Evolutionary conservation across 2,888 invertebrate species (phyloP).

Genomic region (Chloroclystis v-ata): DNA sequence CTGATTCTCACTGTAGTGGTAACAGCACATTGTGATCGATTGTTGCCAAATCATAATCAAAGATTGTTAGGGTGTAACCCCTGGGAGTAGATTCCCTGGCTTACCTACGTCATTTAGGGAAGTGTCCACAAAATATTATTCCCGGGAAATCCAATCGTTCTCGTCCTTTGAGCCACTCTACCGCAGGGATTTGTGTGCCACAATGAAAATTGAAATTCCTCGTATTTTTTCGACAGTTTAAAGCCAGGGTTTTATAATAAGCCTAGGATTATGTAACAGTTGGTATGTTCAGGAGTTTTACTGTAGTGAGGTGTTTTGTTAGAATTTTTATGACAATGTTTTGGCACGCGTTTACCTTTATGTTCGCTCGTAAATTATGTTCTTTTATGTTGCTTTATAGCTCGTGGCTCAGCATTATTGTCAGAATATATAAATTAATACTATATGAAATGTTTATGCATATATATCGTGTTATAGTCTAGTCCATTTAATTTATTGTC

Average conservation of each 20-base stretch:
- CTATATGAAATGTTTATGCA: too few species aligned
- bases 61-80: too few species aligned
- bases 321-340: conserved; percentile 41
- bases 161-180: not conserved
- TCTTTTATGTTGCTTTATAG: conserved; percentile 40
- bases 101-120: too few species aligned
- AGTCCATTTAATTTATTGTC: too few species aligned
- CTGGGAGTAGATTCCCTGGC: too few species aligned
- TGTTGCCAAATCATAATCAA: too few species aligned
- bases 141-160: not conserved
- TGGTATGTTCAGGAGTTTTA: conserved; percentile 5
- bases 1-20: too few species aligned
- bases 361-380: conserved; percentile 45
- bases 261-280: not conserved
- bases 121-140: not conserved
- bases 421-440: conserved; percentile 25
- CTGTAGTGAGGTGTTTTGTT: conserved; percentile 13
- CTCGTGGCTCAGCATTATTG: conserved; percentile 35
- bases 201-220: conserved; percentile 1
- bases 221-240: not conserved
- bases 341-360: conserved; percentile 40
- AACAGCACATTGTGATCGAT: too few species aligned
- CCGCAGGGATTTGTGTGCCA: not conserved
- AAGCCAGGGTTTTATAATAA: not conserved
- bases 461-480: too few species aligned